Base-by-base conservation (phyloP, 2,113 vertebrate genomes). In the Zeus faber region DNA sequence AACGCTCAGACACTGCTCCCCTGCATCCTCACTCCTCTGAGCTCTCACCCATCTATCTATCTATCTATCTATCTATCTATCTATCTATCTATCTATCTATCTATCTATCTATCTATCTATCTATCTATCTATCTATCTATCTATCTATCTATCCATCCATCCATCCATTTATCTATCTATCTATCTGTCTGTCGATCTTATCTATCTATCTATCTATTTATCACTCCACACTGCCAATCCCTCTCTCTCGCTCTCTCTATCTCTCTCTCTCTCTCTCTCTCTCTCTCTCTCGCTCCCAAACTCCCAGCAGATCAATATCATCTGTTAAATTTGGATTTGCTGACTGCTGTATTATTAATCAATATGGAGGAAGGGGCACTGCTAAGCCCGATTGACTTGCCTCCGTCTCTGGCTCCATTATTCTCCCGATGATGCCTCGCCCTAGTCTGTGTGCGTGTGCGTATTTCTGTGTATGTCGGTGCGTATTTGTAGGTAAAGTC, bases 261-360 rank as follows among this genome's bases (percentile, higher is more conserved):
- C 45, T 33, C 52, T n/a, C 29, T 14, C 52, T 16, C 25, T 11
- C 22, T n/a, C n/a, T 4, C 9, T 9, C 13, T 24, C 7, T 6
- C 8, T 20, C 10, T 13, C 18, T n/a, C 46, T 24, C 13, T 17
- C n/a, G 45, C 40, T 43, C 11, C 62, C n/a, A 5, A 37, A 37
- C 41, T 20, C 66, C 29, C 24, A 77, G 83, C 46, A 86, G 81
- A 80, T 86, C 80, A 82, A 65, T 77, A 81, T 82, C 77, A 79
- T 85, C 68, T 73, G 71, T 84, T 76, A 74, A 76, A 65, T 65
- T 41, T 52, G 40, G 54, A 76, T 82, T 69, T 81, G 79, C 79
- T 84, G 84, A 86, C 77, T 81, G 58, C 55, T 69, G 77, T 73
- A 76, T 74, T 84, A 81, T 84, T 81, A 79, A 78, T 76, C 67